Base-by-base conservation (phyloP, 2,113 vertebrate genomes). In the Telmatochromis sp. region DNA sequence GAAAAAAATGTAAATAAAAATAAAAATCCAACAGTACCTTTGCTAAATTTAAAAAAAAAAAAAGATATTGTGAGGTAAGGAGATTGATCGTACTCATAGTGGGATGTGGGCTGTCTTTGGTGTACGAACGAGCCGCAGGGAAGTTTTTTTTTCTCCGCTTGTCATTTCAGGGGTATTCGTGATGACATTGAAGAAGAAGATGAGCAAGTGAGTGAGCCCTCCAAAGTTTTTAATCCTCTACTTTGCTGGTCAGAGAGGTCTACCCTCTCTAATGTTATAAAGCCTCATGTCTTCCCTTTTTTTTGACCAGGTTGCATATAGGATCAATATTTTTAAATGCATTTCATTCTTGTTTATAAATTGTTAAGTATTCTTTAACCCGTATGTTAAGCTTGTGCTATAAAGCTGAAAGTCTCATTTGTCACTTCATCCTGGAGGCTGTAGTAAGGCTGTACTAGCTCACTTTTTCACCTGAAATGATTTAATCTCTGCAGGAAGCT, bases 101-200 rank as follows among this genome's bases (percentile, higher is more conserved):
- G 85, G 92, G 92, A 65, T 95, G 89, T 92, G 94, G 95, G 92
- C 89, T 96, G 93, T 96, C 95, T 96, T 97, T 97, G 96, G 97
- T 98, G 94, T 98, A 96, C 96, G 98, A 98, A 99, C 98, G 97
- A 98, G 98, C 97, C 97, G 99, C 98, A 99, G 99, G 99, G 99
- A 99, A 99, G 99, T 99, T 99, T 99, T 96, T 93, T 96, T 99
- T 99, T 99, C 98, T 99, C 97, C 97, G 97, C 97, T 99, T 99
- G 94, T 99, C 98, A 98, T 99, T 99, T 96, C 98, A 99, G 99
- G 98, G 99, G 99, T 98, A 99, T 99, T 97, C 98, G 99, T 96
- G 99, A 99, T 98, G 99, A 99, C 98, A 99, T 99, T 98, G 99
- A 99, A 98, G 99, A 99, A 96, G 99, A 99, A 98, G 99, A 99